A percentile compares a stretch with the other conserved stretches of the same genome.
phyloP scores from a whole-genome alignment of 2,888 invertebrate genomes.

The Drosophila quasianomalipes region DNA sequence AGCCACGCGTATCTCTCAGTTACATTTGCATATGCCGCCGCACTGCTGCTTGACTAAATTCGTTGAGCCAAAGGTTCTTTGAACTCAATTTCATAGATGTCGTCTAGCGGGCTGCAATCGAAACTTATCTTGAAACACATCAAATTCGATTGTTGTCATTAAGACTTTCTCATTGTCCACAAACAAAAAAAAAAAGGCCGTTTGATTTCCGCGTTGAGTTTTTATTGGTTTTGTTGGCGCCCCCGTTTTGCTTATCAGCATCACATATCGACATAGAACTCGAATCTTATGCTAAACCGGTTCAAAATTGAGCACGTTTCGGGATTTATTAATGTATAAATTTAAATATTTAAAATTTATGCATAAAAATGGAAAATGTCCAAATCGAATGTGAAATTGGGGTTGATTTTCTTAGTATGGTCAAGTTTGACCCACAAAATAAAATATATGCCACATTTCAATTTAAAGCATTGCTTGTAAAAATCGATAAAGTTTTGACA shows the following conservation, averaged over 20 bases:
- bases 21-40: constrained; percentile 69
- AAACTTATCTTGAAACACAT: constrained; percentile 4
- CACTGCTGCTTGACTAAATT: constrained; percentile 8
- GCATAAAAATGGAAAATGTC: not conserved
- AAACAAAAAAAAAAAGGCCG: constrained; percentile 1
- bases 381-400: not conserved
- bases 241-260: constrained; percentile 25
- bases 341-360: not conserved
- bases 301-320: constrained; percentile 28
- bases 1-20: constrained; percentile 75
- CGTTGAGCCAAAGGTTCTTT: constrained; percentile 61
- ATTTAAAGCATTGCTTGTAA: not conserved
- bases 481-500: not conserved
- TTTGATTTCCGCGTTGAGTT: constrained; percentile 22
- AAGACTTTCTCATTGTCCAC: constrained; percentile 13
- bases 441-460: not conserved
- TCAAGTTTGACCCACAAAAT: not conserved
- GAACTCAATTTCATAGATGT: constrained; percentile 54
- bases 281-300: constrained; percentile 44
- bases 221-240: not conserved
- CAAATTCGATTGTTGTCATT: constrained; percentile 2
- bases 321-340: constrained; percentile 16
- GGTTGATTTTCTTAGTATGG: not conserved
- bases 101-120: constrained; percentile 37
- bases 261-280: constrained; percentile 17